Evolutionary conservation across 2,797 vertebrate genomes (phyloP).

Genomic region (Myotis daubentonii): DNA sequence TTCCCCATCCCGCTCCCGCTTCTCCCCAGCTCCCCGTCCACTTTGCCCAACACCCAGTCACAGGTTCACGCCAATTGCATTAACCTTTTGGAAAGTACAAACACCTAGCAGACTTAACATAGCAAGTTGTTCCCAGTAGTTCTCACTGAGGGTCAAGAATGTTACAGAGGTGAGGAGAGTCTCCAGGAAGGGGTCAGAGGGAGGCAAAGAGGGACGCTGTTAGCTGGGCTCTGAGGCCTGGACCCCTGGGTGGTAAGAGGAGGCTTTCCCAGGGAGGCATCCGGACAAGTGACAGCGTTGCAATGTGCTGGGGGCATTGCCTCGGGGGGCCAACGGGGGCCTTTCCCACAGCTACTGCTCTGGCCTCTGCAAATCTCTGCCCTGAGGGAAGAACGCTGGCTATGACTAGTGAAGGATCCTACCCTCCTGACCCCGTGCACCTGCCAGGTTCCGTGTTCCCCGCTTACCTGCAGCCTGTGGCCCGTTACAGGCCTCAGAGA

Average conservation of each 20-base stretch:
- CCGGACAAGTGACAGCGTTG: not conserved
- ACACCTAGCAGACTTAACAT: not conserved
- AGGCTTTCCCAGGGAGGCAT: not conserved
- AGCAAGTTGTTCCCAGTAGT: not conserved
- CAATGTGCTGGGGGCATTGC: not conserved
- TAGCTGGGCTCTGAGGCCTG: not conserved
- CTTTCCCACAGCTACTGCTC: not conserved
- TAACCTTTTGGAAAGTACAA: not conserved
- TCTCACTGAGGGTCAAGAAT: not conserved
- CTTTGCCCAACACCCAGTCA: not conserved
- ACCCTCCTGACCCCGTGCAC: not conserved
- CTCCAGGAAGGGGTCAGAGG: not conserved
- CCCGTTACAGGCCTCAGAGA: not conserved
- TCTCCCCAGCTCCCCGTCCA: not conserved
- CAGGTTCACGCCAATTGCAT: not conserved
- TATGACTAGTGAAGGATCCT: not conserved
- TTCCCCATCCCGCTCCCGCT: not conserved
- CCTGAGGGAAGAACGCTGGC: not conserved
- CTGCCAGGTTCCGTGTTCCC: not conserved
- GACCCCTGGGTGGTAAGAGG: not conserved
- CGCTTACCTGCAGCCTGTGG: not conserved
- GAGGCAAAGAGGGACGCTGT: not conserved
- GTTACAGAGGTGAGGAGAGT: not conserved
- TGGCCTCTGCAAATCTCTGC: not conserved
- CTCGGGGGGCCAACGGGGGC: not conserved